Conservation (phyloP, 2,888 invertebrate genomes). For the Melanostoma mellinum region DNA sequence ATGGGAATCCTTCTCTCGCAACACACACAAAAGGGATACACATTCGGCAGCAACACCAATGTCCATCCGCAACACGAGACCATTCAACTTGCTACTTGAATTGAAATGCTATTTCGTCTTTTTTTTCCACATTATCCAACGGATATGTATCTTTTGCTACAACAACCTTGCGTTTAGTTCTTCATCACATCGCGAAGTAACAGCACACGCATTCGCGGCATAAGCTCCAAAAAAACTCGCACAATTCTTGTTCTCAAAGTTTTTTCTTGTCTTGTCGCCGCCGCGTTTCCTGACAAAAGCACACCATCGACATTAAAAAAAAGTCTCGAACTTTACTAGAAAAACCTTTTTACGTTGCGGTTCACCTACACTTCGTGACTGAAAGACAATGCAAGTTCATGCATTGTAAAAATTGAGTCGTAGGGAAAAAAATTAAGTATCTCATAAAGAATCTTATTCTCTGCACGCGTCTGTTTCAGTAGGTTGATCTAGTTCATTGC, state of each 20-base stretch:
- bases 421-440: constrained; percentile 7
- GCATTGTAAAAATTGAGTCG: constrained; percentile 3
- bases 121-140: constrained; percentile 3
- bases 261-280: not conserved
- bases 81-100: constrained; percentile 16
- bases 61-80: constrained; percentile 55
- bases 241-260: not conserved
- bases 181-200: constrained; percentile 50
- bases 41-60: constrained; percentile 52
- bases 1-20: constrained; percentile 29
- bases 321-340: not conserved
- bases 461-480: constrained; percentile 10
- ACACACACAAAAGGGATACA: constrained; percentile 33
- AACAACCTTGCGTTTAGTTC: constrained; percentile 63
- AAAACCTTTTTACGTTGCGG: not conserved
- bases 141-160: constrained; percentile 54
- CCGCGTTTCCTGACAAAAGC: not conserved
- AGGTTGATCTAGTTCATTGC: constrained; percentile 15
- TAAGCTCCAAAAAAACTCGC: not conserved
- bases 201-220: constrained; percentile 43
- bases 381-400: constrained; percentile 17
- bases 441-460: constrained; percentile 21
- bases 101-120: constrained; percentile 17
- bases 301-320: not conserved
- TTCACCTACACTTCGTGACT: constrained; percentile 9